phyloP scores from a whole-genome alignment of 1,140 invertebrate genomes.

The Leguminivora glycinivorella region DNA sequence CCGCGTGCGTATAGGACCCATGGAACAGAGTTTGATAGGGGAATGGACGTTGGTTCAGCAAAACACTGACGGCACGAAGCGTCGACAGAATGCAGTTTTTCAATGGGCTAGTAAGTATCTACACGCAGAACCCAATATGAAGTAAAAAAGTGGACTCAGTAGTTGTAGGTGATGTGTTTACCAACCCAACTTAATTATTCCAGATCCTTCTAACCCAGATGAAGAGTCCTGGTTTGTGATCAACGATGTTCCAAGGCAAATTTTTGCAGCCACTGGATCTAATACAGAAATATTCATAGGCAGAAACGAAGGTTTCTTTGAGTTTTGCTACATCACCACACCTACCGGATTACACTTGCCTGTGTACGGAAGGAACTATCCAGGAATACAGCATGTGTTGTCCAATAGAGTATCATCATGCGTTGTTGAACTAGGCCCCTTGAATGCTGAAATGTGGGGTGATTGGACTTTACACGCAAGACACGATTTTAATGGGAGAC shows the following conservation, averaged over 20 bases:
- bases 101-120: slow-evolving; percentile 17
- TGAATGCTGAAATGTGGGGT: slow-evolving; percentile 16
- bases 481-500: background rate
- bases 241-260: background rate
- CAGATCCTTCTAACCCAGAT: slow-evolving; percentile 16
- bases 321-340: slow-evolving; percentile 7
- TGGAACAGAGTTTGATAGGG: slow-evolving; percentile 6
- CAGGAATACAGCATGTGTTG: slow-evolving; percentile 5
- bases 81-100: background rate
- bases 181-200: background rate
- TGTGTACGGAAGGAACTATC: slow-evolving; percentile 25
- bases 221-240: slow-evolving; percentile 11
- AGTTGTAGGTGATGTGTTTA: background rate
- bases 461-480: background rate
- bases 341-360: background rate
- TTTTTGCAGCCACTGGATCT: slow-evolving; percentile 4
- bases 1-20: slow-evolving; percentile 15
- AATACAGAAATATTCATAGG: slow-evolving; percentile 4
- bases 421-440: slow-evolving; percentile 12
- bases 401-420: slow-evolving; percentile 13
- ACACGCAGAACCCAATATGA: background rate
- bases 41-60: slow-evolving; percentile 20
- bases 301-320: slow-evolving; percentile 11
- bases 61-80: background rate
- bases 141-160: background rate